These are phyloP conservation scores for Lordiphosa stackelbergi DNA, from an alignment of 1,140 invertebrate species.

Conservation along the genomic window DNA sequence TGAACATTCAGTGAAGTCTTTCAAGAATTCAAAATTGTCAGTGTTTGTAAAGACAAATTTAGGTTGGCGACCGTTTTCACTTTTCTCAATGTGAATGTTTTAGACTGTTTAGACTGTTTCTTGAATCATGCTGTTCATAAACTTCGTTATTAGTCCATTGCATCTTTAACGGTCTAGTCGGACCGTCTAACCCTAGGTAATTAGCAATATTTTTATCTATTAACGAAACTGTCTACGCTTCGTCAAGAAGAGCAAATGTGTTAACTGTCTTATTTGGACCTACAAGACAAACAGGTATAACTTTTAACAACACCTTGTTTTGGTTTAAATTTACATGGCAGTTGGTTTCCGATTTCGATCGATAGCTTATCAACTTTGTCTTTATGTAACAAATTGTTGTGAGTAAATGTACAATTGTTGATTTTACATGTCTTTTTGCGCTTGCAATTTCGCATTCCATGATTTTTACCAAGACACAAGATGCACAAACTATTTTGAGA, in stretches of 20 bases:
- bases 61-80: background rate
- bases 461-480: no score
- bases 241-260: constrained; percentile 11
- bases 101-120: constrained; percentile 4
- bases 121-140: constrained; percentile 11
- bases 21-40: constrained; percentile 1
- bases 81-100: no score
- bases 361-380: constrained; percentile 1
- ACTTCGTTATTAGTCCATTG: constrained; percentile 16
- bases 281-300: constrained; percentile 4
- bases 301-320: constrained; percentile 16
- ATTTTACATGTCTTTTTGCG: background rate
- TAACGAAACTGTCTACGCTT: constrained; percentile 18
- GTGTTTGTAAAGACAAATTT: constrained; percentile 8
- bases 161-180: constrained; percentile 9
- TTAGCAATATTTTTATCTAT: constrained; percentile 10
- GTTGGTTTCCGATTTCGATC: background rate
- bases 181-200: constrained; percentile 13
- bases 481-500: background rate
- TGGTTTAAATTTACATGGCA: constrained; percentile 7
- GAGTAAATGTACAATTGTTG: constrained; percentile 2
- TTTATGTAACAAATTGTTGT: constrained; percentile 17
- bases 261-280: constrained; percentile 2
- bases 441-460: constrained; percentile 5
- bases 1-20: constrained; percentile 1